These are phyloP conservation scores for Rhincodon typus DNA, from an alignment of 2,797 vertebrate species.

Conservation along the genomic window DNA sequence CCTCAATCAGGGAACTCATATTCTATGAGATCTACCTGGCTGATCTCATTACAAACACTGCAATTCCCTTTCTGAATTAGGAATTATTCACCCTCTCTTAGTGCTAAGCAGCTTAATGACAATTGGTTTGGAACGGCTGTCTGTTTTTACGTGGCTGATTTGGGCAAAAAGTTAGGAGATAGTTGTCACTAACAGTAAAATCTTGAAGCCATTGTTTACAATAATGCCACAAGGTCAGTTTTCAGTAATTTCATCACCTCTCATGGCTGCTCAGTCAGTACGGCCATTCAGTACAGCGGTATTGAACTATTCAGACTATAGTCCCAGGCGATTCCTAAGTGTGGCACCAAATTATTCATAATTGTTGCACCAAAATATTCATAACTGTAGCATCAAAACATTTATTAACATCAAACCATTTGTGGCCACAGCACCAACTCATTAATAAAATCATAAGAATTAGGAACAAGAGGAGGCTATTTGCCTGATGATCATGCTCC, in stretches of 20 bases:
- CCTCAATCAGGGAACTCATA: too few relatives aligned
- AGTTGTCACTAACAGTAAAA: not conserved
- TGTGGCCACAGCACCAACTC: not conserved
- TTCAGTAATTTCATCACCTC: not conserved
- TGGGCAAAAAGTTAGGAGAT: not conserved
- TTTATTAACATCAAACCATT: not conserved
- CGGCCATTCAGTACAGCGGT: too few relatives aligned
- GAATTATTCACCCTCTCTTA: not conserved
- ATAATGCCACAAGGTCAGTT: not conserved
- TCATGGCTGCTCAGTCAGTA: too few relatives aligned
- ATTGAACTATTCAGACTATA: not conserved
- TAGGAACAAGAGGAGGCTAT: too few relatives aligned
- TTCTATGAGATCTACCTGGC: too few relatives aligned
- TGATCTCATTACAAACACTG: too few relatives aligned
- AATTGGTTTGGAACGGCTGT: not conserved
- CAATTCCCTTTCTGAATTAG: not conserved
- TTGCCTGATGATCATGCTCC: too few relatives aligned
- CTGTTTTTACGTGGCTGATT: too few relatives aligned
- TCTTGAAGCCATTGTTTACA: not conserved
- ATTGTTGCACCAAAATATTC: not conserved
- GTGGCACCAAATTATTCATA: not conserved
- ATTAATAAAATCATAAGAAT: too few relatives aligned
- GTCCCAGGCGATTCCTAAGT: not conserved
- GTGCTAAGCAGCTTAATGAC: too few relatives aligned
- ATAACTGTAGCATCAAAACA: not conserved